Percentiles rank a stretch among this genome's conserved stretches.
Conservation (phyloP, 2,797 vertebrate species). For the Falco naumanni region DNA sequence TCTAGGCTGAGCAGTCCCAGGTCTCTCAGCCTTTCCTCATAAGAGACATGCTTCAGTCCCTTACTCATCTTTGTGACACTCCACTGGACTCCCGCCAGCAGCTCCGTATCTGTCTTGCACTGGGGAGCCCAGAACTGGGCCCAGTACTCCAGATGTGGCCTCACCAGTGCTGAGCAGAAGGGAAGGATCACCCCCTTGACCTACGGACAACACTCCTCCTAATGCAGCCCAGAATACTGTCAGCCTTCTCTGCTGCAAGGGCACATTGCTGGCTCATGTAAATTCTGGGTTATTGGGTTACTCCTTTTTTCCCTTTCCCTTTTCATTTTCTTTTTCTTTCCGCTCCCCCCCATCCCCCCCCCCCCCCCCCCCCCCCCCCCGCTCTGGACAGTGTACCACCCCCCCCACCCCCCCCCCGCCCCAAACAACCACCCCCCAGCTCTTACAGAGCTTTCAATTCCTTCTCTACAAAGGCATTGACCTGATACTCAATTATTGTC, state of each 20-base stretch:
- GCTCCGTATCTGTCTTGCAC: not conserved
- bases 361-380: no score
- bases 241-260: not conserved
- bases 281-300: not conserved
- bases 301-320: not conserved
- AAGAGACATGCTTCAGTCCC: not conserved
- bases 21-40: not conserved
- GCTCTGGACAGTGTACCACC: not conserved
- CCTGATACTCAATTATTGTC: not conserved
- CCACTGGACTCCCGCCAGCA: no score
- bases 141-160: not conserved
- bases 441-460: not conserved
- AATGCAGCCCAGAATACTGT: not conserved
- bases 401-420: no score
- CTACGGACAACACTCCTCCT: not conserved
- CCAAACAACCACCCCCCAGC: fast-evolving
- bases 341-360: not conserved
- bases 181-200: not conserved
- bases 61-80: not conserved
- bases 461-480: not conserved
- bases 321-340: not conserved
- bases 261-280: not conserved
- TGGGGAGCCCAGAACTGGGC: not conserved
- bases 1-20: no score
- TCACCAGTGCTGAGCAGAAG: not conserved